phyloP scores from a whole-genome alignment of 2,113 vertebrate species.

The Geothlypis trichas region DNA sequence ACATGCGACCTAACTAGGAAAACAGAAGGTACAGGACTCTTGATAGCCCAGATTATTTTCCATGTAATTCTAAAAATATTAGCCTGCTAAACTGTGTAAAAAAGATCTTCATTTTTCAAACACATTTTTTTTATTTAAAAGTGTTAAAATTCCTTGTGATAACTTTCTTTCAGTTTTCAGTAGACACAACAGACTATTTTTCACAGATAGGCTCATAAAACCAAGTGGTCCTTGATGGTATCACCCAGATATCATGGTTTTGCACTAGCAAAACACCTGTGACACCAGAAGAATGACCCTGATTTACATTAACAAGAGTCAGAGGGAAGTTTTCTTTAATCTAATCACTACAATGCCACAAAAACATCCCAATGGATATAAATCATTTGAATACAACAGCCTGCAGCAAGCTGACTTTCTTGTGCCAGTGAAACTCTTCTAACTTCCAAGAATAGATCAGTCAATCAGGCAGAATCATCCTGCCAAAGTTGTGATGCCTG shows the following conservation, averaged over 20 bases:
- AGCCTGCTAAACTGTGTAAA: neutral
- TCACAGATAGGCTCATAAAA: neutral
- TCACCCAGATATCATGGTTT: neutral
- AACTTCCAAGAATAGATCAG: constrained; percentile 10
- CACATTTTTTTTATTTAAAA: neutral
- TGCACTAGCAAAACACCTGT: neutral
- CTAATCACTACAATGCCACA: neutral
- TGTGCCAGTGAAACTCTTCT: neutral
- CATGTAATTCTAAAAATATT: neutral
- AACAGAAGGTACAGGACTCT: neutral
- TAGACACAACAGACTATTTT: neutral
- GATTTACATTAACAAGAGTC: neutral
- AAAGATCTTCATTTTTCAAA: neutral
- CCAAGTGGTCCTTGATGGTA: neutral
- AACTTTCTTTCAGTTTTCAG: neutral
- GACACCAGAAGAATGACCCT: neutral
- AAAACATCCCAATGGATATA: neutral
- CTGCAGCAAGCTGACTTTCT: neutral
- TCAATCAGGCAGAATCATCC: neutral
- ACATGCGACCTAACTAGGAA: neutral
- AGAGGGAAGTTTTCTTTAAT: neutral
- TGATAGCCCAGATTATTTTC: neutral
- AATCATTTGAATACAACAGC: neutral
- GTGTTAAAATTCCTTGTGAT: neutral
- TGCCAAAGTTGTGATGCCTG: neutral